phyloP scores from a whole-genome alignment of 2,113 vertebrate genomes.

The Carassius auratus region DNA sequence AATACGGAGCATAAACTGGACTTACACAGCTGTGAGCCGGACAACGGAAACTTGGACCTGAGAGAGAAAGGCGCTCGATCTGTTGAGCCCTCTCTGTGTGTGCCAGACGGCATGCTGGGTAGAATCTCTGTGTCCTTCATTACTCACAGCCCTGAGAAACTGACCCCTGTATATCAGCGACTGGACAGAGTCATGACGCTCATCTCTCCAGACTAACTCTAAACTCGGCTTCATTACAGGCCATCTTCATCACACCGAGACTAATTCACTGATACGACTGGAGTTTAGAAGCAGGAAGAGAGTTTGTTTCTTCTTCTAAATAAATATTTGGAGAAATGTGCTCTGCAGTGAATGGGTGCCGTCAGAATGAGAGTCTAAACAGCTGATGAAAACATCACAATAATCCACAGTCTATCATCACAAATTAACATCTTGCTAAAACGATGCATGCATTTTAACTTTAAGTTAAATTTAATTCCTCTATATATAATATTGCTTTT shows the following conservation, averaged over 20 bases:
- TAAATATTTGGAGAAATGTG: too few species aligned
- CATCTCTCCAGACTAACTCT: constrained; percentile 16
- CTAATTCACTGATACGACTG: not conserved
- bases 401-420: not conserved
- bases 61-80: not conserved
- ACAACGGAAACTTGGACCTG: constrained; percentile 27
- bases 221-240: constrained; percentile 6
- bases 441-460: too few species aligned
- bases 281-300: not conserved
- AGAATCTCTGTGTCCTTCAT: constrained; percentile 23
- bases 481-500: too few species aligned
- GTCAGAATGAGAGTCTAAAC: not conserved
- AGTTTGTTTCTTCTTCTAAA: too few species aligned
- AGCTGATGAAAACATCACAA: not conserved
- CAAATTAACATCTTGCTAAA: too few species aligned
- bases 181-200: constrained; percentile 9
- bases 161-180: not conserved
- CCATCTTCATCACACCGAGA: not conserved
- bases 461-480: too few species aligned
- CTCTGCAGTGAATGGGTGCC: not conserved
- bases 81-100: constrained; percentile 21
- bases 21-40: constrained; percentile 25
- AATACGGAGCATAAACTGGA: not conserved
- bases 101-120: constrained; percentile 33
- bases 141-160: constrained; percentile 20